Percentiles rank a stretch among this genome's conserved stretches.
Evolutionary conservation across 2,113 vertebrate species (phyloP).

Genomic region (Halichoerus grypus): DNA sequence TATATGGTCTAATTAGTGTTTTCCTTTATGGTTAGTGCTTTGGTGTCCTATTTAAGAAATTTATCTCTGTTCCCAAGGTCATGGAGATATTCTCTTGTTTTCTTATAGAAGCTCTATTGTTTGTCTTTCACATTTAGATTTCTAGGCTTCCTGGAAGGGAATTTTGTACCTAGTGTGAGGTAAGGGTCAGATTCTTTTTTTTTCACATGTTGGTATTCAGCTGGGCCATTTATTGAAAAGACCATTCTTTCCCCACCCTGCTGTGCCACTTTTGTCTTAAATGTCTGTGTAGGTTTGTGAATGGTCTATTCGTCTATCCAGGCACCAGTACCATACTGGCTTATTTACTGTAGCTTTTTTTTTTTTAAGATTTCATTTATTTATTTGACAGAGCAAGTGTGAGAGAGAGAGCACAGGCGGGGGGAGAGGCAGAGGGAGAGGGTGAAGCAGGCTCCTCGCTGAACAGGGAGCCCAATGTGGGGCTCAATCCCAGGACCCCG

Average conservation of each 20-base stretch:
- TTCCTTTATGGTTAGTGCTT: not conserved
- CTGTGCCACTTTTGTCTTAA: not conserved
- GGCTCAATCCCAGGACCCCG: not conserved
- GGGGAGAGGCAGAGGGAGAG: not conserved
- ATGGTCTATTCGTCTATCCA: not conserved
- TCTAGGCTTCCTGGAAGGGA: not conserved
- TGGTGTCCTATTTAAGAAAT: constrained; percentile 17
- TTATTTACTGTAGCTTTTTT: not conserved
- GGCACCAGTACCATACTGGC: not conserved
- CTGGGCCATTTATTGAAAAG: not conserved
- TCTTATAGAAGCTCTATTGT: not conserved
- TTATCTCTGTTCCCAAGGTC: not conserved
- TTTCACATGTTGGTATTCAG: not conserved
- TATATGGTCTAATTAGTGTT: not conserved
- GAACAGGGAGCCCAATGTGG: not conserved
- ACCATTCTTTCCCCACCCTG: not conserved
- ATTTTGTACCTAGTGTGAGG: not conserved
- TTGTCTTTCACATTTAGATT: not conserved
- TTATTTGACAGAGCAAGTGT: not conserved
- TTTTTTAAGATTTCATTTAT: not conserved
- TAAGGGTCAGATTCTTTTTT: not conserved
- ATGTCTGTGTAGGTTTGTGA: not conserved
- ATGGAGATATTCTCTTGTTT: not conserved
- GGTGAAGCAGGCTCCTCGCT: not conserved
- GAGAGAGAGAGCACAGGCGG: not conserved